phyloP scores from a whole-genome alignment of 2,888 invertebrate genomes.

The Allophyes oxyacanthae region DNA sequence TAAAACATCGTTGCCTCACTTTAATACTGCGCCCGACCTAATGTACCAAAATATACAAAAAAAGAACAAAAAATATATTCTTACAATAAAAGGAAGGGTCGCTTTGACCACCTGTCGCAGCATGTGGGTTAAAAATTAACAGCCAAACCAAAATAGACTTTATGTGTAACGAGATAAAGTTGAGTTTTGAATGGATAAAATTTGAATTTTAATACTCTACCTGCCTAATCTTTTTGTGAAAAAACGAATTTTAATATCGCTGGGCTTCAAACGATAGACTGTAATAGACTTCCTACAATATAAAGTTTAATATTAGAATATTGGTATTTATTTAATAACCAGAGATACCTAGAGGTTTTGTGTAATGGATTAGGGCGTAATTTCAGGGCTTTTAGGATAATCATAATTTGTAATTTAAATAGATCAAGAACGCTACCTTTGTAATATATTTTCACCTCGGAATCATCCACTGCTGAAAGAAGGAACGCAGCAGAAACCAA shows the following conservation, averaged over 20 bases:
- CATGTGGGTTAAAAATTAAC: constrained; percentile 41
- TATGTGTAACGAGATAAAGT: neutral
- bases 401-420: too few relatives aligned
- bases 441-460: too few relatives aligned
- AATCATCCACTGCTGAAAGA: too few relatives aligned
- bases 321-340: too few relatives aligned
- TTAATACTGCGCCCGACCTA: constrained; percentile 21
- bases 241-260: constrained; percentile 52
- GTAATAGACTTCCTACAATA: neutral
- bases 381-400: neutral
- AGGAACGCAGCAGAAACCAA: too few relatives aligned
- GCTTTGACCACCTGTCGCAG: constrained; percentile 54
- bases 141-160: neutral
- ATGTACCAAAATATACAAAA: constrained; percentile 37
- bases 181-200: neutral
- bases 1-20: constrained; percentile 12
- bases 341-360: neutral
- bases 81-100: constrained; percentile 55
- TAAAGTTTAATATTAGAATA: constrained; percentile 29
- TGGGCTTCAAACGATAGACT: constrained; percentile 15
- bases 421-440: too few relatives aligned
- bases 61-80: constrained; percentile 39
- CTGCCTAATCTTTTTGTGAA: constrained; percentile 44
- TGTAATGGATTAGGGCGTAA: constrained; percentile 12
- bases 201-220: constrained; percentile 47